Conservation (phyloP, 2,888 invertebrate species). For the Eupithecia centaureata region DNA sequence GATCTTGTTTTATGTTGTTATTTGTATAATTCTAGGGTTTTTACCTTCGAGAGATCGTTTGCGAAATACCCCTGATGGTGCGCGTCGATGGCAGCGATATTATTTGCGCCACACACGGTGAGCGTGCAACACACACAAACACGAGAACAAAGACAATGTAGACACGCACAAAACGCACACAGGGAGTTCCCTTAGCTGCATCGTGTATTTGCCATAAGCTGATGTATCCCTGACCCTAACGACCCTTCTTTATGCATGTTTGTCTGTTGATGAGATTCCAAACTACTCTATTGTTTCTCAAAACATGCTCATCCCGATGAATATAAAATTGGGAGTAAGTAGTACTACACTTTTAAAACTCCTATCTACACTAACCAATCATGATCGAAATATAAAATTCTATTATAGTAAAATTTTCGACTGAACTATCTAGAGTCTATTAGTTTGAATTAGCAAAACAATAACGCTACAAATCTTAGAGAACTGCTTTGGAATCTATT, state of each 20-base stretch:
- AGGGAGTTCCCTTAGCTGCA: conserved; percentile 77
- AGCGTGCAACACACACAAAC: conserved; percentile 85
- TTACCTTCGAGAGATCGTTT: conserved; percentile 98
- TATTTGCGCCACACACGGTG: conserved; percentile 83
- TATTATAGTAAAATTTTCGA: conserved; percentile 55
- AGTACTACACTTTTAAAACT: conserved; percentile 59
- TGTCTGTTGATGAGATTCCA: conserved; percentile 55
- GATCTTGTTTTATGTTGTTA: conserved; percentile 61
- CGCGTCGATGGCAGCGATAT: conserved; percentile 81
- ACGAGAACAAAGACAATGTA: conserved; percentile 84
- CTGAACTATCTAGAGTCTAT: conserved; percentile 62
- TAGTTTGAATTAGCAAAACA: conserved; percentile 57
- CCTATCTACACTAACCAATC: conserved; percentile 65
- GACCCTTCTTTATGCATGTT: conserved; percentile 46
- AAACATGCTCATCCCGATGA: conserved; percentile 78
- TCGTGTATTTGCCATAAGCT: conserved; percentile 83
- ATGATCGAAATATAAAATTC: conserved; percentile 64
- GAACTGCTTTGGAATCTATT: conserved; percentile 50
- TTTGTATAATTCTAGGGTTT: conserved; percentile 82
- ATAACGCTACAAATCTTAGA: conserved; percentile 63
- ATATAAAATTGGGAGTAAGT: conserved; percentile 71
- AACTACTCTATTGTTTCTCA: conserved; percentile 67
- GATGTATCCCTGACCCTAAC: conserved; percentile 44
- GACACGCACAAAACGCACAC: conserved; percentile 83
- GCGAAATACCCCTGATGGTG: conserved; percentile 94